Percentiles rank a stretch among this genome's conserved stretches.
phyloP scores from a whole-genome alignment of 2,888 invertebrate species.

The Lumbricus terrestris region DNA sequence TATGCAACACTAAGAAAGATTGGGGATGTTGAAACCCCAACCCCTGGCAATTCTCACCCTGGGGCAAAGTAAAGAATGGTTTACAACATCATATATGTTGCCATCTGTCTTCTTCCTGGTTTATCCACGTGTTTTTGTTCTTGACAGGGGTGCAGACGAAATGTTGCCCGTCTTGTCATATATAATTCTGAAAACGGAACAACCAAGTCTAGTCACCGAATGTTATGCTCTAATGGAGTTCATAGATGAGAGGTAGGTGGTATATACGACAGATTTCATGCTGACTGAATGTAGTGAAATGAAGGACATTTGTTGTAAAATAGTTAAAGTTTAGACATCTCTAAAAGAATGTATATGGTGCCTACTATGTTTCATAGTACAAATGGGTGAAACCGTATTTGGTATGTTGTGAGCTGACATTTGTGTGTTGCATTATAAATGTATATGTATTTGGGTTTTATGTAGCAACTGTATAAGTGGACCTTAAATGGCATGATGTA shows the following conservation, averaged over 20 bases:
- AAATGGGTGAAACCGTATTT: too few relatives aligned
- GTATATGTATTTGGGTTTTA: too few relatives aligned
- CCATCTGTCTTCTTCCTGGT: not conserved
- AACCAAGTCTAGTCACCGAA: conserved; percentile 52
- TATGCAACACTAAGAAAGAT: too few relatives aligned
- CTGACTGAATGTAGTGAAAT: not conserved
- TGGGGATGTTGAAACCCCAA: too few relatives aligned
- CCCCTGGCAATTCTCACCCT: too few relatives aligned
- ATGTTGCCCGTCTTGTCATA: conserved; percentile 52
- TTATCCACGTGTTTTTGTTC: not conserved
- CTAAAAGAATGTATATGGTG: too few relatives aligned
- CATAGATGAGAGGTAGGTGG: conserved; percentile 52
- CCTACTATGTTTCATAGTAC: too few relatives aligned
- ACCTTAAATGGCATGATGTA: too few relatives aligned
- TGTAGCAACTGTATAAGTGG: too few relatives aligned
- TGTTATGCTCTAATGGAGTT: conserved; percentile 53
- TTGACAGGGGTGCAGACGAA: conserved; percentile 55
- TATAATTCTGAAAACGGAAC: conserved; percentile 43
- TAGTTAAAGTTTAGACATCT: not conserved
- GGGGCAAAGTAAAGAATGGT: too few relatives aligned
- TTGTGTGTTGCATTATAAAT: too few relatives aligned
- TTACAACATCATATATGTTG: not conserved
- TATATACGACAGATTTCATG: not conserved
- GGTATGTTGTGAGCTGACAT: too few relatives aligned
- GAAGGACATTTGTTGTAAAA: not conserved